Evolutionary conservation across 2,797 vertebrate genomes (phyloP).

Genomic region (Caiman crocodilus): DNA sequence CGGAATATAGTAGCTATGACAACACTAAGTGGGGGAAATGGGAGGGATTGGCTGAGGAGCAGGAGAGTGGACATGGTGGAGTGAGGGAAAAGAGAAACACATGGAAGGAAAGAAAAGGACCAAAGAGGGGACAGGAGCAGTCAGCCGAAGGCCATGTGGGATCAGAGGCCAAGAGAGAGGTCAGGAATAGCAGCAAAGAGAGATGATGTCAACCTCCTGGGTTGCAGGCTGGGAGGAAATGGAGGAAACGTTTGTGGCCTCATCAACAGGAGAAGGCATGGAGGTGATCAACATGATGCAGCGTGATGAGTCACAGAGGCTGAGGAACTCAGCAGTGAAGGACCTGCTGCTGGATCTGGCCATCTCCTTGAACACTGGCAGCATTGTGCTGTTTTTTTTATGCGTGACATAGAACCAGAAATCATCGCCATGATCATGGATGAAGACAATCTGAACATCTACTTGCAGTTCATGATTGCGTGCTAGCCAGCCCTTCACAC

Average conservation of each 20-base stretch:
- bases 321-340: background rate
- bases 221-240: constrained; percentile 58
- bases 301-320: background rate
- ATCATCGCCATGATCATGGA: constrained; percentile 33
- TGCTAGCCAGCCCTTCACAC: constrained; percentile 12
- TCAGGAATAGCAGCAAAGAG: background rate
- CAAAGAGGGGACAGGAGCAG: background rate
- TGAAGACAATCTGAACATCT: constrained; percentile 37
- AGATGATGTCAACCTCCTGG: background rate
- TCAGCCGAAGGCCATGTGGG: background rate
- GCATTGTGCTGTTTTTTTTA: constrained; percentile 60
- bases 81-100: background rate
- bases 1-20: background rate
- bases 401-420: constrained; percentile 57
- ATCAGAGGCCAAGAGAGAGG: background rate
- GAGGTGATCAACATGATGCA: constrained; percentile 75
- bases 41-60: background rate
- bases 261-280: constrained; percentile 75
- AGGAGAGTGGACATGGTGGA: background rate
- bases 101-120: background rate
- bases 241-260: constrained; percentile 78
- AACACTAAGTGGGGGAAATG: too few relatives aligned
- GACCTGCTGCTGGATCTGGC: constrained; percentile 30
- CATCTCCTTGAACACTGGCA: constrained; percentile 59
- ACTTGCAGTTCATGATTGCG: constrained; percentile 51